Conservation (phyloP, 2,888 invertebrate species). For the Anagyrus pseudococci region DNA sequence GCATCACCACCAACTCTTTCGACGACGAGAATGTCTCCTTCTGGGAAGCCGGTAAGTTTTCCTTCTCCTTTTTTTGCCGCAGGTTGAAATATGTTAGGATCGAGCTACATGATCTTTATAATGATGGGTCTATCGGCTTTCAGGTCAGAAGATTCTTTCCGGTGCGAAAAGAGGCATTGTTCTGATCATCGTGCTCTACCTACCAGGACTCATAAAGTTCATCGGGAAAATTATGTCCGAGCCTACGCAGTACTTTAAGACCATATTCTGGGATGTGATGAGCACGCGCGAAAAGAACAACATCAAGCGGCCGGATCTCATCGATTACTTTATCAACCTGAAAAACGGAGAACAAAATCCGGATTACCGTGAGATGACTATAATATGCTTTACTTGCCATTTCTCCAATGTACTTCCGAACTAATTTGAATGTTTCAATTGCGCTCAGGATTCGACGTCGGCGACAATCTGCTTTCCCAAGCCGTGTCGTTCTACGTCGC, state of each 20-base stretch:
- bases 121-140: too few relatives aligned
- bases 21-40: too few relatives aligned
- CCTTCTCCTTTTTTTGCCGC: too few relatives aligned
- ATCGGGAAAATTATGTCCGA: conserved; percentile 42
- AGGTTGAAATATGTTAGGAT: too few relatives aligned
- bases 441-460: conserved; percentile 47
- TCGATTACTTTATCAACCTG: conserved; percentile 46
- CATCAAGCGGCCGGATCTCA: conserved; percentile 46
- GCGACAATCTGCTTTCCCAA: conserved; percentile 50
- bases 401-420: too few relatives aligned
- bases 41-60: too few relatives aligned
- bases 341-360: conserved; percentile 48
- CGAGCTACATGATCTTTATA: too few relatives aligned
- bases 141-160: conserved; percentile 42
- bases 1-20: too few relatives aligned
- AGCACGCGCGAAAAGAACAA: conserved; percentile 43
- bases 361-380: conserved; percentile 46
- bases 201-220: conserved; percentile 45
- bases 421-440: too few relatives aligned
- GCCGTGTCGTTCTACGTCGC: conserved; percentile 48
- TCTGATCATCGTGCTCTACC: conserved; percentile 46
- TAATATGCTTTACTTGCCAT: too few relatives aligned
- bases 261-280: conserved; percentile 48
- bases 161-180: conserved; percentile 45
- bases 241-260: conserved; percentile 47